Conservation (phyloP, 2,888 invertebrate species). For the Teinopalpus imperialis region DNA sequence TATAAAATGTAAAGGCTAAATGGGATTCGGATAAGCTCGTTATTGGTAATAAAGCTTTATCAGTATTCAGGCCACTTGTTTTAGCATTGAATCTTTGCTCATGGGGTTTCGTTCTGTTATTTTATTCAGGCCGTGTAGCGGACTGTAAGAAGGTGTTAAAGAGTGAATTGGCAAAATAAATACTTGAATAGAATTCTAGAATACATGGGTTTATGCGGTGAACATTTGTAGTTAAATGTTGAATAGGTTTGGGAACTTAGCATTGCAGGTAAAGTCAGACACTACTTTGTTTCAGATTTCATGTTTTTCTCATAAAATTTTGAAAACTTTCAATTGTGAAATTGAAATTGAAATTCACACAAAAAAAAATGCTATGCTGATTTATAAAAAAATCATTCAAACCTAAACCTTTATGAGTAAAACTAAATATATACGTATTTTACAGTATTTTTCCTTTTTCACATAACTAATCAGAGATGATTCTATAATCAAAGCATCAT, state of each 20-base stretch:
- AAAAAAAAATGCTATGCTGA: too few relatives aligned
- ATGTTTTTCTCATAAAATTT: too few relatives aligned
- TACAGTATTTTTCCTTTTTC: too few relatives aligned
- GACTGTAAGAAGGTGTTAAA: conserved; percentile 76
- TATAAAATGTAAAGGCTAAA: conserved; percentile 24
- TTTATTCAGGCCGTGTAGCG: conserved; percentile 73
- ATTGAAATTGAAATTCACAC: too few relatives aligned
- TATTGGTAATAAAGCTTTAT: conserved; percentile 39
- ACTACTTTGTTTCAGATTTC: conserved; percentile 8
- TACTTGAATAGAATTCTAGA: conserved; percentile 71
- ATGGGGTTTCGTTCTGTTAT: conserved; percentile 58
- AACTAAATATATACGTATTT: too few relatives aligned
- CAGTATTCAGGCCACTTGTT: conserved; percentile 43
- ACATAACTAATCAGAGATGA: too few relatives aligned
- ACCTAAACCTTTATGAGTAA: too few relatives aligned
- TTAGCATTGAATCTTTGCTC: conserved; percentile 55
- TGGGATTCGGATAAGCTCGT: conserved; percentile 27
- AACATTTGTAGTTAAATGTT: conserved; percentile 61
- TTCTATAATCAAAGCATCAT: too few relatives aligned
- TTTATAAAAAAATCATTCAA: too few relatives aligned
- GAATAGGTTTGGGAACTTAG: conserved; percentile 49
- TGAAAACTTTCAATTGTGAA: too few relatives aligned
- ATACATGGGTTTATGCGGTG: conserved; percentile 51
- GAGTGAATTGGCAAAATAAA: conserved; percentile 72
- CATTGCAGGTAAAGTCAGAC: conserved; percentile 16